Percentiles rank a stretch among this genome's conserved stretches.
Evolutionary conservation across 2,113 vertebrate species (phyloP).

Genomic region (Myotis lucifugus): DNA sequence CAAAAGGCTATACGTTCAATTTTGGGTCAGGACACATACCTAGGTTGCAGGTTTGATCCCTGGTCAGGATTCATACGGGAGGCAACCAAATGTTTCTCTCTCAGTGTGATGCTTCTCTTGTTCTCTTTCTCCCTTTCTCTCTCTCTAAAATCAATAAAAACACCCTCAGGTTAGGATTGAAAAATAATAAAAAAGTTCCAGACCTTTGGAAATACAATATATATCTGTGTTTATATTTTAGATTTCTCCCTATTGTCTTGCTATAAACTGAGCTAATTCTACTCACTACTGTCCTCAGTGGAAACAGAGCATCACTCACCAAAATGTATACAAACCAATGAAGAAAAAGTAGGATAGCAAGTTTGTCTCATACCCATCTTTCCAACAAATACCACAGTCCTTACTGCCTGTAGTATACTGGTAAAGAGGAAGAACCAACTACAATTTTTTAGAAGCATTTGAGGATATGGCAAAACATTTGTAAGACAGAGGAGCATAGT

Average conservation of each 20-base stretch:
- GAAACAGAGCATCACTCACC: not conserved
- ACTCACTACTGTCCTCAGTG: not conserved
- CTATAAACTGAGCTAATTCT: not conserved
- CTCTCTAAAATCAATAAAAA: not conserved
- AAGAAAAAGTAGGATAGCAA: not conserved
- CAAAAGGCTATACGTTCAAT: not conserved
- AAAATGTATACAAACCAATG: not conserved
- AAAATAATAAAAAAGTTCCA: not conserved
- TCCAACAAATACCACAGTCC: not conserved
- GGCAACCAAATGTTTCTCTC: not conserved
- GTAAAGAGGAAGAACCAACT: not conserved
- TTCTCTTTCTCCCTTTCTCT: not conserved
- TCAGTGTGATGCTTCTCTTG: not conserved
- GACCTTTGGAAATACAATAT: not conserved
- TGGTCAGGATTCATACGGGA: not conserved
- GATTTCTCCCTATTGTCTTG: not conserved
- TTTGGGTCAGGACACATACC: not conserved
- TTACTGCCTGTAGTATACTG: not conserved
- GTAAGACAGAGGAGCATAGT: not conserved
- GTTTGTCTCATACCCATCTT: not conserved
- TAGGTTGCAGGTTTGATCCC: not conserved
- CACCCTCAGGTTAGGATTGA: not conserved
- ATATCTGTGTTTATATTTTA: slow-evolving; percentile 4
- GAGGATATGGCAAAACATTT: not conserved
- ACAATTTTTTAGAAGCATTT: not conserved